Evolutionary conservation across 2,888 invertebrate genomes (phyloP).

Genomic region (Neocrepidodera transversa): DNA sequence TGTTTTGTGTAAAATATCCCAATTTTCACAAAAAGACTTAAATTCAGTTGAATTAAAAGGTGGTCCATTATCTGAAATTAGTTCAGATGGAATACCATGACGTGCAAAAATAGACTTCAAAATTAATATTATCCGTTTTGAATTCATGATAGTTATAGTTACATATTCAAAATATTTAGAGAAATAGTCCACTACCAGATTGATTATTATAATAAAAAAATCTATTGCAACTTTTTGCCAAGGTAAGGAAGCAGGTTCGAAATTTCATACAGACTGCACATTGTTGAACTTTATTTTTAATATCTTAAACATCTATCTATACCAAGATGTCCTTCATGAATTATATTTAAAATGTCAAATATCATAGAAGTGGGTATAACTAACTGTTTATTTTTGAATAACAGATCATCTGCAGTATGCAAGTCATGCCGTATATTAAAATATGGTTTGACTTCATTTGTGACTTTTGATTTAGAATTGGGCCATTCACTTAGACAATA

Average conservation of each 20-base stretch:
- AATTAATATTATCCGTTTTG: background rate
- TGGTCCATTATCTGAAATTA: background rate
- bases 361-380: background rate
- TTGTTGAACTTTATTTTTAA: background rate
- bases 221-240: conserved; percentile 10
- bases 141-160: background rate
- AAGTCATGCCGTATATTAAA: background rate
- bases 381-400: background rate
- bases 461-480: background rate
- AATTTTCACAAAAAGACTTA: background rate
- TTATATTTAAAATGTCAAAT: conserved; percentile 1
- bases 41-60: background rate
- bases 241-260: background rate
- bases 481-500: background rate
- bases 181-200: conserved; percentile 2
- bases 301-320: conserved; percentile 10
- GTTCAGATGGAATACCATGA: background rate
- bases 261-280: background rate
- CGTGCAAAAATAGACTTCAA: background rate
- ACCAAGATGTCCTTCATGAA: conserved; percentile 17
- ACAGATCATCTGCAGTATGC: background rate
- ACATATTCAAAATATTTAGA: background rate
- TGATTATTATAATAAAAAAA: background rate
- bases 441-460: background rate
- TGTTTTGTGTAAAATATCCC: background rate